Conservation (phyloP, 1,140 invertebrate genomes). For the Heterodera carotae region DNA sequence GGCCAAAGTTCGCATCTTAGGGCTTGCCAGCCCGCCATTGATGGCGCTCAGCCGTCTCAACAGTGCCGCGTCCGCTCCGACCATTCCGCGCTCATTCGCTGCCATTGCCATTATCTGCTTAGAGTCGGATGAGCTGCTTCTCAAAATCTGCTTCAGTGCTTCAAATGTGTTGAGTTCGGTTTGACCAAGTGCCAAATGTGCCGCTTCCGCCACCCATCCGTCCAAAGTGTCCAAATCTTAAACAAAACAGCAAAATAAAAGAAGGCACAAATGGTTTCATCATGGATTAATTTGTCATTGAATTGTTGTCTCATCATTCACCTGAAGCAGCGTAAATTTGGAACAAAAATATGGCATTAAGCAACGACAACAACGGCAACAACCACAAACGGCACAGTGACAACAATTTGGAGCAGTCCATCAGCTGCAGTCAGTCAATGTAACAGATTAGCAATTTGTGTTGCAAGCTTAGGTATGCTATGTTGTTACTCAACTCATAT, state of each 20-base stretch:
- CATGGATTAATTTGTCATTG: background rate
- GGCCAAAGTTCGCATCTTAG: background rate
- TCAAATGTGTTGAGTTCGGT: background rate
- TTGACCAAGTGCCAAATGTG: background rate
- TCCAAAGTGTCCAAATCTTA: background rate
- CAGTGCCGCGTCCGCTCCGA: background rate
- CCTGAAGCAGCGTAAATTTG: background rate
- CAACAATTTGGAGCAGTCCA: too few species aligned
- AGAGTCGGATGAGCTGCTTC: background rate
- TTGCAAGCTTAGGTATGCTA: too few species aligned
- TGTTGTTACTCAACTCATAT: too few species aligned
- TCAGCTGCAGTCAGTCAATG: too few species aligned
- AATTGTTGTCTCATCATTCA: background rate
- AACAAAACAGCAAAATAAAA: background rate
- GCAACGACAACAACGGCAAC: background rate
- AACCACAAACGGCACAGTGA: too few species aligned
- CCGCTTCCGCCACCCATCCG: background rate
- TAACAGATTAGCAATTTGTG: too few species aligned
- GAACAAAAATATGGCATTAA: background rate
- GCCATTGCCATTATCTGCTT: background rate
- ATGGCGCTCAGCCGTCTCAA: background rate
- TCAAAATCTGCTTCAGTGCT: background rate
- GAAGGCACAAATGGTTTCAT: background rate
- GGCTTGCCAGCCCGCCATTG: background rate
- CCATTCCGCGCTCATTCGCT: background rate